phyloP scores from a whole-genome alignment of 2,797 vertebrate genomes.

The Danio albolineatus region DNA sequence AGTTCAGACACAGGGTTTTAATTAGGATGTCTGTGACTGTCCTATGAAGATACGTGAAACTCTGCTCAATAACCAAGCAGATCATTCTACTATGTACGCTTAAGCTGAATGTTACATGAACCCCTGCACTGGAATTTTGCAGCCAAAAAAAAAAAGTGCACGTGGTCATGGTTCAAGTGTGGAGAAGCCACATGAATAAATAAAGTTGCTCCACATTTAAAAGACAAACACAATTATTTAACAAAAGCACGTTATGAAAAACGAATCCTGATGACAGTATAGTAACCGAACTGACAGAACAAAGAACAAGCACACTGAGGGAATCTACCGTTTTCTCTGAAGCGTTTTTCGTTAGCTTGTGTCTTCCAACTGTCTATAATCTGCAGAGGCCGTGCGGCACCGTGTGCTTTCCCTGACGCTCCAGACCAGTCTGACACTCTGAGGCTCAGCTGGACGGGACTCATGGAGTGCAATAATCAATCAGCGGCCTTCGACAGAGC shows the following conservation, averaged over 20 bases:
- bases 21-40: slow-evolving; percentile 10
- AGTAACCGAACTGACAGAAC: slow-evolving; percentile 62
- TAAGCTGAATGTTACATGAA: background rate
- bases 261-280: slow-evolving; percentile 42
- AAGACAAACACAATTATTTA: slow-evolving; percentile 71
- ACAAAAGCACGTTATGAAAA: slow-evolving; percentile 63
- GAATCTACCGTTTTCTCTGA: slow-evolving; percentile 78
- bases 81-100: background rate
- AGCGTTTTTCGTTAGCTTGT: slow-evolving; percentile 64
- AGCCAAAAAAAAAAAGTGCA: slow-evolving; percentile 29
- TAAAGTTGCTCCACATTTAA: slow-evolving; percentile 71
- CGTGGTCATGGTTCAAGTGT: slow-evolving; percentile 61
- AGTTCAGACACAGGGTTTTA: slow-evolving; percentile 14
- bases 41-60: background rate
- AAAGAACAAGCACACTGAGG: slow-evolving; percentile 67
- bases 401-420: slow-evolving; percentile 46
- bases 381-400: slow-evolving; percentile 39
- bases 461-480: slow-evolving; percentile 77
- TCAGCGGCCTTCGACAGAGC: slow-evolving; percentile 56
- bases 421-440: slow-evolving; percentile 70
- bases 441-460: slow-evolving; percentile 78
- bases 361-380: slow-evolving; percentile 46
- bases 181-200: slow-evolving; percentile 60
- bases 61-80: background rate
- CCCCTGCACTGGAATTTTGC: background rate